Evolutionary conservation across 2,888 invertebrate genomes (phyloP).

Genomic region (Dryocosmus kuriphilus): DNA sequence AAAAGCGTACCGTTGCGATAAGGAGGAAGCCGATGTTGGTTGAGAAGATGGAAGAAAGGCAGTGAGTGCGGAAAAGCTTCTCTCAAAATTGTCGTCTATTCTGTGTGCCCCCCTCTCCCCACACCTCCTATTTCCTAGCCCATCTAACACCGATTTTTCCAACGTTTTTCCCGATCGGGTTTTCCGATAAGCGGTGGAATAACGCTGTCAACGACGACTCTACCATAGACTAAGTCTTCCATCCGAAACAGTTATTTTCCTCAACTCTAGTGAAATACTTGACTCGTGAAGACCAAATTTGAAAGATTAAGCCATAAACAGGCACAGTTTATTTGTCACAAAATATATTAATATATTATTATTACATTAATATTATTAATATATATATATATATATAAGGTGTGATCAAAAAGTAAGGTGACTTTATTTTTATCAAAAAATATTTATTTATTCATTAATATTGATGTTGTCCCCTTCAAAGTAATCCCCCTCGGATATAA

Average conservation of each 20-base stretch:
- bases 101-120: slow-evolving; percentile 35
- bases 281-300: neutral
- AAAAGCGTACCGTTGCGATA: slow-evolving; percentile 54
- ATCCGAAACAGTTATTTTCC: slow-evolving; percentile 63
- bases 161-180: slow-evolving; percentile 59
- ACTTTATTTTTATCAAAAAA: too few species aligned
- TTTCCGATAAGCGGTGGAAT: slow-evolving; percentile 63
- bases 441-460: too few species aligned
- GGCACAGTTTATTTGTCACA: too few species aligned
- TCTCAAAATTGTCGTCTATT: slow-evolving; percentile 70
- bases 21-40: slow-evolving; percentile 44
- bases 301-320: neutral
- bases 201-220: slow-evolving; percentile 50
- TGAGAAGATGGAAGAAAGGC: slow-evolving; percentile 57
- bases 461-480: too few species aligned
- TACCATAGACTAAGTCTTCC: slow-evolving; percentile 53
- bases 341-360: too few species aligned
- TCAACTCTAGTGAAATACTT: slow-evolving; percentile 22
- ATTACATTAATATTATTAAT: too few species aligned
- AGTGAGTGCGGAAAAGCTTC: slow-evolving; percentile 62
- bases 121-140: neutral
- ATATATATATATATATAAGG: too few species aligned
- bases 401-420: too few species aligned
- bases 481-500: too few species aligned
- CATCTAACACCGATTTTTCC: slow-evolving; percentile 51